Percentiles rank a stretch among this genome's conserved stretches.
phyloP scores from a whole-genome alignment of 2,888 invertebrate species.

The Tetragonisca angustula region DNA sequence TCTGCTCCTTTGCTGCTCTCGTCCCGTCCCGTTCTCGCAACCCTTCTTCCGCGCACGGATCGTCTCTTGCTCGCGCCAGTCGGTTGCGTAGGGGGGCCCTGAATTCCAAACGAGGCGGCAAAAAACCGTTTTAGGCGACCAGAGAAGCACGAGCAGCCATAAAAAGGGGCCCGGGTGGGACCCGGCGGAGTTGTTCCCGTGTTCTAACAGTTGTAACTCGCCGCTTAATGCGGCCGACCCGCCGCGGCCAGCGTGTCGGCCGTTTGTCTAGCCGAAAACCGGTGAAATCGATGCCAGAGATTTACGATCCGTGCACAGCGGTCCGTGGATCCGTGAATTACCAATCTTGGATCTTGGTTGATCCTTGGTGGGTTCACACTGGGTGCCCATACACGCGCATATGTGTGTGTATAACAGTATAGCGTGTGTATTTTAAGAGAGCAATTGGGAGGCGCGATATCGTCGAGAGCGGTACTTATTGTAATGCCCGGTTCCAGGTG shows the following conservation, averaged over 20 bases:
- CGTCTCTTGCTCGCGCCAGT: constrained; percentile 28
- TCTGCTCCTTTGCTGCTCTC: constrained; percentile 1
- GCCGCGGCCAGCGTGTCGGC: constrained; percentile 62
- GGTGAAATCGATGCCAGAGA: constrained; percentile 70
- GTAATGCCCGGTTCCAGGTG: constrained; percentile 72
- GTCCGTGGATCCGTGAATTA: constrained; percentile 54
- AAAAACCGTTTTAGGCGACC: constrained; percentile 68
- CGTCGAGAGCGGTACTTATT: constrained; percentile 61
- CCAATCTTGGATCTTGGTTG: constrained; percentile 8
- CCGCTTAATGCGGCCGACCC: constrained; percentile 63
- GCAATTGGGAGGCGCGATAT: constrained; percentile 39
- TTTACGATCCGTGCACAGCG: constrained; percentile 57
- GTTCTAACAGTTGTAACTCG: constrained; percentile 74
- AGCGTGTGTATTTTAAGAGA: neutral
- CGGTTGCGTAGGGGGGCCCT: constrained; percentile 38
- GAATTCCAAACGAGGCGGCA: constrained; percentile 69
- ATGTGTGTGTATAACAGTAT: too few species aligned
- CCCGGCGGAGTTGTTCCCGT: constrained; percentile 58
- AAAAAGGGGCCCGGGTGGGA: constrained; percentile 55
- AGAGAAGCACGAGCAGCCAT: constrained; percentile 47
- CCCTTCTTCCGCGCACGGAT: neutral
- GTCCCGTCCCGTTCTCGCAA: constrained; percentile 8
- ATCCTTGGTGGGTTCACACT: neutral
- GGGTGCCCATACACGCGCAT: too few species aligned
- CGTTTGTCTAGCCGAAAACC: constrained; percentile 70